A percentile compares a stretch with the other conserved stretches of the same genome.
Evolutionary conservation across 2,888 invertebrate genomes (phyloP).

Genomic region (Plagodis dolabraria): DNA sequence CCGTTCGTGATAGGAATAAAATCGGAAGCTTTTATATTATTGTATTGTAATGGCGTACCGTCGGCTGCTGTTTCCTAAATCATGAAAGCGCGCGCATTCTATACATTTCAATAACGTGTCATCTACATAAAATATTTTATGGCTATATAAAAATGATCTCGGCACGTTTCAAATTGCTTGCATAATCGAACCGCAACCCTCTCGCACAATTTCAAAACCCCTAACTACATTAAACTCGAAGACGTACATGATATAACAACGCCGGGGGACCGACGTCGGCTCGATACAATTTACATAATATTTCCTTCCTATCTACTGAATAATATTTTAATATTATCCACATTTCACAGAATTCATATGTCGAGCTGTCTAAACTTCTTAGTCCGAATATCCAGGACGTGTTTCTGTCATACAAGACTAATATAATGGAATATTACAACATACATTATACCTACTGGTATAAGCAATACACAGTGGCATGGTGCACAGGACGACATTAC

Average conservation of each 20-base stretch:
- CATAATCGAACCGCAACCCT: constrained; percentile 39
- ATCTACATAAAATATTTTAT: constrained; percentile 36
- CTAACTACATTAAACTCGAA: constrained; percentile 38
- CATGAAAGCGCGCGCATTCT: constrained; percentile 19
- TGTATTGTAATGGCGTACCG: constrained; percentile 10
- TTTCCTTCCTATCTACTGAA: constrained; percentile 34
- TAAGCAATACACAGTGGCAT: constrained; percentile 1
- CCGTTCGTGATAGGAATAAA: constrained; percentile 18
- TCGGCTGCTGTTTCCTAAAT: constrained; percentile 9
- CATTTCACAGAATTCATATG: constrained; percentile 36
- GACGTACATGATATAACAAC: constrained; percentile 37
- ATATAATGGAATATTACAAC: constrained; percentile 29
- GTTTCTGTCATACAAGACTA: constrained; percentile 18
- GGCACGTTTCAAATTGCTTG: constrained; percentile 36
- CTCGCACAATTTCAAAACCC: constrained; percentile 36
- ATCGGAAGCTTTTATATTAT: constrained; percentile 14
- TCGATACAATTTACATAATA: constrained; percentile 40
- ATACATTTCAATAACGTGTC: constrained; percentile 35
- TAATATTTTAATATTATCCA: constrained; percentile 40
- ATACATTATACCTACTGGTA: too few species aligned
- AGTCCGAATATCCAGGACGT: constrained; percentile 24
- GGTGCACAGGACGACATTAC: constrained; percentile 31
- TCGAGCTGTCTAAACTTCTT: constrained; percentile 25
- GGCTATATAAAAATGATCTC: constrained; percentile 37
- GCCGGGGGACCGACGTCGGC: constrained; percentile 25